phyloP scores from a whole-genome alignment of 1,140 invertebrate species.

The Drosophila melanica region DNA sequence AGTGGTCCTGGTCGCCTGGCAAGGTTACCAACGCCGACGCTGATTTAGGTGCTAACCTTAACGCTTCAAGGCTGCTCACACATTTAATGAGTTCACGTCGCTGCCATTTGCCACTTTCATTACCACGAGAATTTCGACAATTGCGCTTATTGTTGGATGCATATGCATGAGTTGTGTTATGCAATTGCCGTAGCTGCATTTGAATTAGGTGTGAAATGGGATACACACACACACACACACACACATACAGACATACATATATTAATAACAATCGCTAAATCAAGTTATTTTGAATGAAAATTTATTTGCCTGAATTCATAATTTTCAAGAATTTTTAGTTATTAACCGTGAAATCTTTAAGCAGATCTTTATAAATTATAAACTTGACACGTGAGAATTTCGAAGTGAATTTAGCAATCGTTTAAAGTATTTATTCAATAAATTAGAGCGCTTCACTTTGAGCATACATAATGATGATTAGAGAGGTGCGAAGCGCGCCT shows the following conservation, averaged over 20 bases:
- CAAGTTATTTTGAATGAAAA: too few species aligned
- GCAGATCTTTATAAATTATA: too few species aligned
- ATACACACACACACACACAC: neutral
- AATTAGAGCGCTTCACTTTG: neutral
- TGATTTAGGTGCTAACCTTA: conserved; percentile 48
- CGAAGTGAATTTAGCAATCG: too few species aligned
- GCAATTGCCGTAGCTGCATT: conserved; percentile 35
- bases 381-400: too few species aligned
- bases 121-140: conserved; percentile 30
- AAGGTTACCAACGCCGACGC: conserved; percentile 25
- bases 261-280: too few species aligned
- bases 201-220: conserved; percentile 21
- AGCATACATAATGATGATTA: neutral
- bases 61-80: conserved; percentile 59
- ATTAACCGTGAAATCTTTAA: too few species aligned
- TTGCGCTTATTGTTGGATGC: conserved; percentile 10
- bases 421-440: too few species aligned
- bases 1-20: conserved; percentile 6
- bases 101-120: conserved; percentile 30
- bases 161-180: conserved; percentile 20
- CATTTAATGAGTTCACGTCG: conserved; percentile 49
- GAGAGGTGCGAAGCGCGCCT: neutral
- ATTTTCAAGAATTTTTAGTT: too few species aligned
- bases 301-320: too few species aligned
- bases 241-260: too few species aligned